Evolutionary conservation across 2,888 invertebrate genomes (phyloP).

Genomic region (Drosophila meridiana): DNA sequence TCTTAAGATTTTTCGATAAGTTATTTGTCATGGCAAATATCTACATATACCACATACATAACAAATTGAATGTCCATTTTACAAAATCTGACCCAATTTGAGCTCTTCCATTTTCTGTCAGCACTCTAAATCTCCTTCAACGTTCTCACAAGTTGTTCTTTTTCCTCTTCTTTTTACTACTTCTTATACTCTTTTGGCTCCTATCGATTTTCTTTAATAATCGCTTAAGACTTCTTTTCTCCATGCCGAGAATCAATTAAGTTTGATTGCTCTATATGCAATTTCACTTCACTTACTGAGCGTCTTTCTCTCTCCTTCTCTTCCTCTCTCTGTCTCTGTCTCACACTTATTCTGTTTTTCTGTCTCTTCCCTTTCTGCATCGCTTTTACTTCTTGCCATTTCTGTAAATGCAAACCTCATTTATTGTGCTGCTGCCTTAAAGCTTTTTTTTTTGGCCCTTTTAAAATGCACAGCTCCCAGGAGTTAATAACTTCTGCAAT

Average conservation of each 20-base stretch:
- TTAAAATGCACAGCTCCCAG: slow-evolving; percentile 11
- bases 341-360: too few species aligned
- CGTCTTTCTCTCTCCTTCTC: not conserved
- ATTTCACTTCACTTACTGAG: slow-evolving; percentile 1
- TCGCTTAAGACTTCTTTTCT: not conserved
- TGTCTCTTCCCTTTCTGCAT: not conserved
- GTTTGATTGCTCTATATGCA: slow-evolving; percentile 3
- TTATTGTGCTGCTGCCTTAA: slow-evolving; percentile 9
- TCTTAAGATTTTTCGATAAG: too few species aligned
- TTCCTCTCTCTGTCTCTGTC: too few species aligned
- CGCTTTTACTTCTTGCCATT: not conserved
- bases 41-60: too few species aligned
- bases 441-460: slow-evolving; percentile 13
- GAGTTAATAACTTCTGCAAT: slow-evolving; percentile 63
- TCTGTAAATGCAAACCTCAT: slow-evolving; percentile 1
- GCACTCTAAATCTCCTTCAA: too few species aligned
- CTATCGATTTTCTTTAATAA: not conserved
- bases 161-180: not conserved
- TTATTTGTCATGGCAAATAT: too few species aligned
- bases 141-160: not conserved
- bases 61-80: too few species aligned
- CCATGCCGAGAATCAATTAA: not conserved
- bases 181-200: too few species aligned
- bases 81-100: too few species aligned
- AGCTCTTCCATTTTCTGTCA: not conserved